Percentiles rank a stretch among this genome's conserved stretches.
Evolutionary conservation across 1,140 invertebrate genomes (phyloP).

Genomic region (Ips nitidus): DNA sequence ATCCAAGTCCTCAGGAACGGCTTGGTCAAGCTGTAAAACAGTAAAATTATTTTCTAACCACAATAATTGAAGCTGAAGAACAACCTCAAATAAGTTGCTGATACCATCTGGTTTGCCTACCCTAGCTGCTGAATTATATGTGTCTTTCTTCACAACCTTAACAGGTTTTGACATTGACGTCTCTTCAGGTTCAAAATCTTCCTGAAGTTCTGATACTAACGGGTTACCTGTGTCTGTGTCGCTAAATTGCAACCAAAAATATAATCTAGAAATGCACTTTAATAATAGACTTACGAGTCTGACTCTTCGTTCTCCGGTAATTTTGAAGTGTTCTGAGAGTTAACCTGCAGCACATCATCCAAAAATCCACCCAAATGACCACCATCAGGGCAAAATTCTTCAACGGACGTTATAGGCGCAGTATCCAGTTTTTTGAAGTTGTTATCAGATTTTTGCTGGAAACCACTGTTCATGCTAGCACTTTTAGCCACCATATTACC

Average conservation of each 20-base stretch:
- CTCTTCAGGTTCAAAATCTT: conserved; percentile 79
- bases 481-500: conserved; percentile 41
- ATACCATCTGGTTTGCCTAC: conserved; percentile 40
- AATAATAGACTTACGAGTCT: conserved; percentile 59
- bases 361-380: conserved; percentile 77
- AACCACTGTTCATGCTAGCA: conserved; percentile 46
- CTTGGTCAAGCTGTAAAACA: conserved; percentile 40
- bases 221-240: conserved; percentile 81
- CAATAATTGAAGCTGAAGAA: background rate
- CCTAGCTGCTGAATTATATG: conserved; percentile 17
- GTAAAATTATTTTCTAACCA: background rate
- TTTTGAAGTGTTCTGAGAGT: conserved; percentile 53
- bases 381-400: conserved; percentile 85
- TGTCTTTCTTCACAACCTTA: conserved; percentile 27
- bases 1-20: conserved; percentile 48
- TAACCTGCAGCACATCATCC: conserved; percentile 64
- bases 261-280: background rate
- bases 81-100: conserved; percentile 42
- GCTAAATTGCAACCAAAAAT: conserved; percentile 54
- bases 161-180: conserved; percentile 25
- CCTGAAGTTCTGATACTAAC: conserved; percentile 82
- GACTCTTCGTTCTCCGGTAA: conserved; percentile 51
- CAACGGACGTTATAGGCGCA: conserved; percentile 64
- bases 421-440: conserved; percentile 45
- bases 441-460: conserved; percentile 40